Evolutionary conservation across 2,113 vertebrate genomes (phyloP).

Genomic region (Amazona vittata): DNA sequence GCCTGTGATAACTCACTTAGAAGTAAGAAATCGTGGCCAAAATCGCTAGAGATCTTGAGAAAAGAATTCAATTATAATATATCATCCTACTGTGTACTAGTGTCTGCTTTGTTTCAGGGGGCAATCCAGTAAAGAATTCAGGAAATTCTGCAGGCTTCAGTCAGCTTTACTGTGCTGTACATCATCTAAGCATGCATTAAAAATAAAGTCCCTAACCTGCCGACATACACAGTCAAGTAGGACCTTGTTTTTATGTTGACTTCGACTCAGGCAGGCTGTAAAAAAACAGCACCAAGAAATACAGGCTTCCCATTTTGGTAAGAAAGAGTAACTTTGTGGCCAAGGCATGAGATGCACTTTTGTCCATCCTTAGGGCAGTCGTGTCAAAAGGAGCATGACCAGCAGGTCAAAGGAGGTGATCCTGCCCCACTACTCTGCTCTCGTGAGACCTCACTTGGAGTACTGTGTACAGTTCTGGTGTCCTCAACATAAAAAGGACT

Average conservation of each 20-base stretch:
- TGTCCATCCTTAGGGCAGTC: background rate
- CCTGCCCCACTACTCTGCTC: no score
- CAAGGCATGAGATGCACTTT: background rate
- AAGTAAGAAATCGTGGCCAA: slow-evolving; percentile 50
- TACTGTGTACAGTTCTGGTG: no score
- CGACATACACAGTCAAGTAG: background rate
- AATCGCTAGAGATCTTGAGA: slow-evolving; percentile 47
- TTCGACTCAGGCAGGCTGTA: background rate
- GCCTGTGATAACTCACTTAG: slow-evolving; percentile 65
- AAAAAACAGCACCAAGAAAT: background rate
- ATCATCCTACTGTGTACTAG: background rate
- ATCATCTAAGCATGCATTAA: background rate
- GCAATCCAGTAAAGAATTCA: background rate
- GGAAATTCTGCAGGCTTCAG: background rate
- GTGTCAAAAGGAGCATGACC: no score
- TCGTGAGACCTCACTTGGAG: no score
- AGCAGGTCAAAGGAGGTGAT: no score
- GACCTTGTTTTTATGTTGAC: background rate
- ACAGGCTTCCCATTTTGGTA: background rate
- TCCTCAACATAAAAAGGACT: no score
- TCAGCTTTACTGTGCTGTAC: background rate
- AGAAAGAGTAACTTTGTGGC: background rate
- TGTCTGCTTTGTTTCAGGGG: background rate
- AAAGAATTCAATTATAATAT: slow-evolving; percentile 18
- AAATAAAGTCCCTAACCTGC: background rate